Evolutionary conservation across 2,888 invertebrate species (phyloP).

Genomic region (Plusia festucae): DNA sequence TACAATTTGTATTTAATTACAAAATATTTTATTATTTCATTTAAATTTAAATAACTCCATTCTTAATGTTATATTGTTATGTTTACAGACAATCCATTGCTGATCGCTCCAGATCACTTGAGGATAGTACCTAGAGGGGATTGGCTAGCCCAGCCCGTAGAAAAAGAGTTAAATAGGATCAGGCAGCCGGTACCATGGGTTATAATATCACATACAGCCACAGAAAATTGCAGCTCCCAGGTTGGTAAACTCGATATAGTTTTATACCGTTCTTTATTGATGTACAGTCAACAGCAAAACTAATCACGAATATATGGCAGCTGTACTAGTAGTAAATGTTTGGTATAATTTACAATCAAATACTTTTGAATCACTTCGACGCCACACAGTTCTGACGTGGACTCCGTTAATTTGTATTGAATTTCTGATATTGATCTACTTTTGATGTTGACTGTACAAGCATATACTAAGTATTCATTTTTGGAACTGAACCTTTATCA

Average conservation of each 20-base stretch:
- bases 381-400: no score
- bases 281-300: no score
- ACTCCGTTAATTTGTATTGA: no score
- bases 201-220: slow-evolving; percentile 91
- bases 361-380: no score
- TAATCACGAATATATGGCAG: no score
- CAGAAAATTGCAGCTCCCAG: slow-evolving; percentile 89
- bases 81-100: slow-evolving; percentile 75
- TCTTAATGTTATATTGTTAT: slow-evolving; percentile 18
- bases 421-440: no score
- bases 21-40: neutral
- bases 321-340: no score
- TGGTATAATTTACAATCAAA: no score
- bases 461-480: no score
- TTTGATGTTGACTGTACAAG: no score
- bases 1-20: no score
- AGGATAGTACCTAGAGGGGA: slow-evolving; percentile 89
- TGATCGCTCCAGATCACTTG: slow-evolving; percentile 81
- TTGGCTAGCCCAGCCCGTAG: slow-evolving; percentile 92
- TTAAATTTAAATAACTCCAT: neutral
- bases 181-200: slow-evolving; percentile 85
- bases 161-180: slow-evolving; percentile 71
- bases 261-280: neutral
- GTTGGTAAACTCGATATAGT: slow-evolving; percentile 66
- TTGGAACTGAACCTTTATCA: no score